Percentiles rank a stretch among this genome's conserved stretches.
phyloP scores from a whole-genome alignment of 2,113 vertebrate genomes.

The Ptilonorhynchus violaceus region DNA sequence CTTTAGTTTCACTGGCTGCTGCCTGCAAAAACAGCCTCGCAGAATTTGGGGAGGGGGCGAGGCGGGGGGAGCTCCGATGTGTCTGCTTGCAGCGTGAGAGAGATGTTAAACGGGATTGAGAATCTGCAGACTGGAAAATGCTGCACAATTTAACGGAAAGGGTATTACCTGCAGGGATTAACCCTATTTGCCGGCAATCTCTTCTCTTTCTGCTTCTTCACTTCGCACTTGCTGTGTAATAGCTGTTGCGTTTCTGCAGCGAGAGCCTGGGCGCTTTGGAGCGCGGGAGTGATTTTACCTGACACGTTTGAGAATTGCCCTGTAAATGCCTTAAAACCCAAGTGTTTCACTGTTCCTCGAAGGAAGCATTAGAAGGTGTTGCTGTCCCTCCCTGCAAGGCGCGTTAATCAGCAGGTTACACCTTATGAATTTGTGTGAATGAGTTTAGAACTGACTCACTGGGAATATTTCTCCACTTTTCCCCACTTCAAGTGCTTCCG shows the following conservation, averaged over 20 bases:
- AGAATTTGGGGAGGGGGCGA: not conserved
- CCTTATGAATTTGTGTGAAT: not conserved
- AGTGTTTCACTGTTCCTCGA: not conserved
- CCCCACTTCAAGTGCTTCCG: not conserved
- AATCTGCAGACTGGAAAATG: conserved; percentile 74
- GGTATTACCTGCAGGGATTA: conserved; percentile 77
- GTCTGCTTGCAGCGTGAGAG: conserved; percentile 2
- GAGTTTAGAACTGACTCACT: not conserved
- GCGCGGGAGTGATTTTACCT: not conserved
- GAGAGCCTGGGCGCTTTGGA: not conserved
- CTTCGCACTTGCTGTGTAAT: not conserved
- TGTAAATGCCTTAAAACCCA: not conserved
- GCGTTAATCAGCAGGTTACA: not conserved
- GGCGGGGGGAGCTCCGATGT: not conserved
- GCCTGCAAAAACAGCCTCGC: conserved; percentile 41
- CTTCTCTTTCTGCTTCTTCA: conserved; percentile 11
- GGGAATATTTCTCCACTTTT: not conserved
- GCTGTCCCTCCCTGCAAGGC: not conserved
- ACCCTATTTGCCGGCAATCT: conserved; percentile 47
- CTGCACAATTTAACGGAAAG: conserved; percentile 58
- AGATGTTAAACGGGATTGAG: conserved; percentile 38
- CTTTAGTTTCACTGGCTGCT: conserved; percentile 28
- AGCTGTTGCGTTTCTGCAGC: not conserved
- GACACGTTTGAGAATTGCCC: not conserved
- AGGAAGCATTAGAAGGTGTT: not conserved